A percentile compares a stretch with the other conserved stretches of the same genome.
These are phyloP conservation scores for Dicycla oo DNA, from an alignment of 2,888 invertebrate genomes.

Conservation along the genomic window DNA sequence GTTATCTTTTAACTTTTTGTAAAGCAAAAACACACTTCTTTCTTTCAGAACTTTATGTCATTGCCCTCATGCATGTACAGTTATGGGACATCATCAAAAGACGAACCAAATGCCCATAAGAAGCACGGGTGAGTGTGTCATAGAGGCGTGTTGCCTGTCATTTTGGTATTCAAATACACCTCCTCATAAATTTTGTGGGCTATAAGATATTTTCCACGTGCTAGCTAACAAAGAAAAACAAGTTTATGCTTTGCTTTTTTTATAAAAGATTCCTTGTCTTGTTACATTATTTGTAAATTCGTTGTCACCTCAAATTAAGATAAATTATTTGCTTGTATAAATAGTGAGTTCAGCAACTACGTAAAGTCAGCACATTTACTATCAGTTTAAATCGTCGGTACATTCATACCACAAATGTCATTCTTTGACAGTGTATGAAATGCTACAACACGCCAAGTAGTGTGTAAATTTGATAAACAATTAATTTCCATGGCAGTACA, in stretches of 20 bases:
- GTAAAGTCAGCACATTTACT: no score
- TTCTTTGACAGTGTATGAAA: no score
- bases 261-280: not conserved
- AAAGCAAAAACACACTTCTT: not conserved
- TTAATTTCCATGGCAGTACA: no score
- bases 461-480: no score
- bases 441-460: no score
- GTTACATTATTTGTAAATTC: not conserved
- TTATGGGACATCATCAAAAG: slow-evolving; percentile 37
- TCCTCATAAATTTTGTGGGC: slow-evolving; percentile 53
- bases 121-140: slow-evolving; percentile 35
- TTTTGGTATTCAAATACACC: slow-evolving; percentile 61
- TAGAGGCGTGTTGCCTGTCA: slow-evolving; percentile 57
- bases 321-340: not conserved
- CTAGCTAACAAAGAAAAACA: slow-evolving; percentile 9
- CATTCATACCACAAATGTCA: no score
- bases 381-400: no score
- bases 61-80: slow-evolving; percentile 18
- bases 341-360: no score
- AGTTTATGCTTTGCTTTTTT: slow-evolving; percentile 1
- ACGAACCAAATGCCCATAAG: slow-evolving; percentile 47
- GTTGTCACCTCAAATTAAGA: not conserved
- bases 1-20: not conserved
- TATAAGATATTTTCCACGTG: slow-evolving; percentile 27
- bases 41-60: slow-evolving; percentile 4